Conservation (phyloP, 2,888 invertebrate species). For the Creontiades dilutus region DNA sequence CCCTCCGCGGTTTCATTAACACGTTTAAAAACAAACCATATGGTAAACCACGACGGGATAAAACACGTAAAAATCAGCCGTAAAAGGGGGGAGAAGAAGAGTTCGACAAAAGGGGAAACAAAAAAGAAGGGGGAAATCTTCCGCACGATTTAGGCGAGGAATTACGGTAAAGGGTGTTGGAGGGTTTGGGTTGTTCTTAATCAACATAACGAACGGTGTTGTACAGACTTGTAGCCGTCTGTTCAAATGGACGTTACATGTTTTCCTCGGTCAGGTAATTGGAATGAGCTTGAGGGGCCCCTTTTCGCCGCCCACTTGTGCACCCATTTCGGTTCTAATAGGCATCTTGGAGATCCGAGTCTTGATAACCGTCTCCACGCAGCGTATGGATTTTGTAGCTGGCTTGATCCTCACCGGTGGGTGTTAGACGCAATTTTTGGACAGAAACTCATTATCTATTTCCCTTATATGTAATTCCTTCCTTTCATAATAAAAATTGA, state of each 20-base stretch:
- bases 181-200: constrained; percentile 12
- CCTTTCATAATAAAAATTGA: too few relatives aligned
- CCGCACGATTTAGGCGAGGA: constrained; percentile 7
- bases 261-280: constrained; percentile 59
- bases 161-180: constrained; percentile 25
- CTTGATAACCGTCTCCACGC: constrained; percentile 17
- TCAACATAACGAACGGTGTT: constrained; percentile 62
- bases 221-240: constrained; percentile 48
- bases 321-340: constrained; percentile 53
- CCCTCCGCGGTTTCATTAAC: neutral
- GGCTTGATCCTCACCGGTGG: neutral
- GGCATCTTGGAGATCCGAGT: constrained; percentile 7
- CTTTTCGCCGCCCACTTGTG: constrained; percentile 49
- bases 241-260: constrained; percentile 64
- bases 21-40: constrained; percentile 27
- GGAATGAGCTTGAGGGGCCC: constrained; percentile 65
- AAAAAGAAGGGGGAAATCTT: constrained; percentile 26
- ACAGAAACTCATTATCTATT: too few relatives aligned
- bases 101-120: neutral
- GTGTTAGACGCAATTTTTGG: too few relatives aligned
- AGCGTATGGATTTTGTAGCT: neutral
- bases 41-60: constrained; percentile 16
- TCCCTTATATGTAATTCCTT: too few relatives aligned
- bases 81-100: neutral
- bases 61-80: neutral